Evolutionary conservation across 2,888 invertebrate genomes (phyloP).

Genomic region (Euproctis similis): DNA sequence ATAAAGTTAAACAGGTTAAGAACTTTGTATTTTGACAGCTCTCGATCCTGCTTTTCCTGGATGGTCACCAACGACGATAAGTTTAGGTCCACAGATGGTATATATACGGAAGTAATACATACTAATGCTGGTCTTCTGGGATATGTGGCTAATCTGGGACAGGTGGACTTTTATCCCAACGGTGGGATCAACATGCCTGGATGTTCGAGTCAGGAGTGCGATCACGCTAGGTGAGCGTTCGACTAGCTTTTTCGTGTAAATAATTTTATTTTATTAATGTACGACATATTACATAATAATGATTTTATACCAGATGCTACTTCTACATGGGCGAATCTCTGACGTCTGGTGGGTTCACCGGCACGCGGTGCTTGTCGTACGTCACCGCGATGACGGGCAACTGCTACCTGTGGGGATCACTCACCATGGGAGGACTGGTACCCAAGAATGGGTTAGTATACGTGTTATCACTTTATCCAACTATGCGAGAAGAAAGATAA

Average conservation of each 20-base stretch:
- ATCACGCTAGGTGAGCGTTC: slow-evolving; percentile 25
- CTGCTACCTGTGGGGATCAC: slow-evolving; percentile 15
- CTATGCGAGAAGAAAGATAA: too few relatives aligned
- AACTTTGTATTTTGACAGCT: slow-evolving; percentile 2
- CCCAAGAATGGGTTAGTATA: slow-evolving; percentile 31
- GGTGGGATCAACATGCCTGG: slow-evolving; percentile 31
- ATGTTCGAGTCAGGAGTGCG: slow-evolving; percentile 21
- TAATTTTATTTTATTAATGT: too few relatives aligned
- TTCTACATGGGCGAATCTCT: slow-evolving; percentile 30
- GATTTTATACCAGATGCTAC: slow-evolving; percentile 21
- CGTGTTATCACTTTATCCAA: background rate
- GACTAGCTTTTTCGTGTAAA: too few relatives aligned
- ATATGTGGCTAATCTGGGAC: slow-evolving; percentile 14
- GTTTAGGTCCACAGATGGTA: slow-evolving; percentile 17
- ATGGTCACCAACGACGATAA: slow-evolving; percentile 3
- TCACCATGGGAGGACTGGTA: slow-evolving; percentile 27
- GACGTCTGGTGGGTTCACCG: slow-evolving; percentile 23
- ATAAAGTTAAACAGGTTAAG: background rate
- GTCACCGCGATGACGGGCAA: slow-evolving; percentile 20
- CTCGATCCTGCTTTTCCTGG: slow-evolving; percentile 8
- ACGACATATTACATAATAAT: too few relatives aligned
- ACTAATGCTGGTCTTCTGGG: slow-evolving; percentile 29
- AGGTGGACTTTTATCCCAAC: slow-evolving; percentile 33
- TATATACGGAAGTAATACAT: slow-evolving; percentile 32
- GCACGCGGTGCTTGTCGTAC: slow-evolving; percentile 19